phyloP scores from a whole-genome alignment of 2,113 vertebrate species.

The Sprattus sprattus region DNA sequence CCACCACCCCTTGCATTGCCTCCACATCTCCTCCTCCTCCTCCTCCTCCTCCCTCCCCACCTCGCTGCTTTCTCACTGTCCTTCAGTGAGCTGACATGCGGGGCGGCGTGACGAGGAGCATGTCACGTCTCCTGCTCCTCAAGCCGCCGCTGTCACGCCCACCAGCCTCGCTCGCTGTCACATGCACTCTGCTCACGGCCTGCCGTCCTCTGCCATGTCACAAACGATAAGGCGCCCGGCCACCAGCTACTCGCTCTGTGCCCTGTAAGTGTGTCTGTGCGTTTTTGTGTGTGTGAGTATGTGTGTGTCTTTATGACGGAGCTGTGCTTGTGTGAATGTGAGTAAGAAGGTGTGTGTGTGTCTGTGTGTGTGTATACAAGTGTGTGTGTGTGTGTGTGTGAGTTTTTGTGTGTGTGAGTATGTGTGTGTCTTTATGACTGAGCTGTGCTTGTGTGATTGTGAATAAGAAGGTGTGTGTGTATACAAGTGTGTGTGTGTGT shows the following conservation, averaged over 20 bases:
- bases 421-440: not conserved
- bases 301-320: conserved; percentile 4
- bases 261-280: conserved; percentile 15
- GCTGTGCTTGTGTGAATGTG: conserved; percentile 11
- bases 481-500: not conserved
- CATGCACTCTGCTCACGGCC: conserved; percentile 82
- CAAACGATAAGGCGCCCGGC: conserved; percentile 80
- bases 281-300: conserved; percentile 22
- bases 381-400: conserved; percentile 1
- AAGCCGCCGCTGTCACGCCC: conserved; percentile 78
- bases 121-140: conserved; percentile 88
- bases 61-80: conserved; percentile 83
- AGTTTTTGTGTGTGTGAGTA: not conserved
- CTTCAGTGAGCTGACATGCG: conserved; percentile 84
- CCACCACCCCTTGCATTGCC: conserved; percentile 22
- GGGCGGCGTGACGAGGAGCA: conserved; percentile 69
- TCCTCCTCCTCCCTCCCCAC: conserved; percentile 79
- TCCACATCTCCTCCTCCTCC: conserved; percentile 45
- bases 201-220: conserved; percentile 79
- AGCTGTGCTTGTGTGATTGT: not conserved
- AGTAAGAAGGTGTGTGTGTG: not conserved
- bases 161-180: conserved; percentile 86
- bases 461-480: not conserved
- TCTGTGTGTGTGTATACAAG: not conserved
- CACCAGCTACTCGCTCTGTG: conserved; percentile 45